Percentiles rank a stretch among this genome's conserved stretches.
Conservation (phyloP, 2,888 invertebrate species). For the Lycocerus yunnanus region DNA sequence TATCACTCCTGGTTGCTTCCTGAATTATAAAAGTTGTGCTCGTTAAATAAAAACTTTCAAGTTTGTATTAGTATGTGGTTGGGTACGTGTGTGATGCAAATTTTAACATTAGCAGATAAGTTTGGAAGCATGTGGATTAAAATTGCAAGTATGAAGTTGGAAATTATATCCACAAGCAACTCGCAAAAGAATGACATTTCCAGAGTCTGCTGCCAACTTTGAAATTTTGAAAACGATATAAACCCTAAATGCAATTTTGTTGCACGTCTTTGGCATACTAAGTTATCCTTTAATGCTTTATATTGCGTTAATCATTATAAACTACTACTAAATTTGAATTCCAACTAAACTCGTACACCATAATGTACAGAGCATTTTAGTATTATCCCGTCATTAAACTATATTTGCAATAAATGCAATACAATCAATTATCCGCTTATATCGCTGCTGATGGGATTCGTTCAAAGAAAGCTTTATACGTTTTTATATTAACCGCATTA, state of each 20-base stretch:
- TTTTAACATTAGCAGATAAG: neutral
- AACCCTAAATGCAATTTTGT: neutral
- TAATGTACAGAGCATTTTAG: constrained; percentile 22
- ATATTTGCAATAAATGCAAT: constrained; percentile 37
- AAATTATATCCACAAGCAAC: neutral
- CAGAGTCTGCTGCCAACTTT: neutral
- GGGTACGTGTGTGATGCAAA: constrained; percentile 1
- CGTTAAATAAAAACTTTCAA: constrained; percentile 1
- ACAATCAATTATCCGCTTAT: constrained; percentile 19
- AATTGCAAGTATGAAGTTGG: neutral
- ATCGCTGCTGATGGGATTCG: neutral
- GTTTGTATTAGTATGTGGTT: constrained; percentile 5
- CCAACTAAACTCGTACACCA: constrained; percentile 25
- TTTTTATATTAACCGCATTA: neutral
- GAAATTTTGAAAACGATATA: neutral
- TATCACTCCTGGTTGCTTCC: constrained; percentile 29
- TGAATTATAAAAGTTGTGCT: constrained; percentile 27
- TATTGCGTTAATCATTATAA: constrained; percentile 28
- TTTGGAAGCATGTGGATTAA: neutral
- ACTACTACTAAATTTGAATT: constrained; percentile 26
- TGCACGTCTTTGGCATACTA: constrained; percentile 10
- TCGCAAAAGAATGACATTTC: neutral
- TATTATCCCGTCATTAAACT: constrained; percentile 20
- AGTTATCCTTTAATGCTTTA: constrained; percentile 24
- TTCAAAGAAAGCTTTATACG: neutral